Base-by-base conservation (phyloP, 2,113 vertebrate species). In the Ceyx cyanopectus region DNA sequence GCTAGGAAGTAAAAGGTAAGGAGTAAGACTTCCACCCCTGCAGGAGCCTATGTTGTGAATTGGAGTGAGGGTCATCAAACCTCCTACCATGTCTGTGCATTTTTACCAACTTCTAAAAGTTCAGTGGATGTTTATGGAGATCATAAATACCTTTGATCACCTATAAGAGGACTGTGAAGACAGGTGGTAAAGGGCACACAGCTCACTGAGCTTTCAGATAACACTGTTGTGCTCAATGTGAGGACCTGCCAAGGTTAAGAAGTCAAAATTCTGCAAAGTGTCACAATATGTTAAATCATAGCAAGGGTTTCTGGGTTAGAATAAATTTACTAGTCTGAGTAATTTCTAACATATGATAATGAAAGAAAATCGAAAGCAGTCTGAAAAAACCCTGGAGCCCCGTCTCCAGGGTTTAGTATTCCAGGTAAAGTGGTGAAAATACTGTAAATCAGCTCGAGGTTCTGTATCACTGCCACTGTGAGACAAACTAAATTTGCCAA, bases 401-500 rank as follows among this genome's bases (percentile, higher is more conserved):
- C 8, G 6, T 14, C 20, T 60, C 12, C 26, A 62, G 16, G 4
- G 16, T 74, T 86, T 85, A 90, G 32, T 77, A 85, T 88, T 85
- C 32, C 78, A 86, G 67, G 50, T 58, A 72, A 84, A 95, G 85
- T 53, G 75, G 24, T 61, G 56, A 93, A 92, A 93, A 85, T 34
- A 74, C 56, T 43, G 84, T 80, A 83, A 85, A 86, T 61, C 37
- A 61, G 86, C 30, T 61, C 65, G 10, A 29, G 24, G 85, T 89
- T 68, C 75, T 67, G 32, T 82, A 78, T n/a, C 62, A 45, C 41
- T 81, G 67, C 78, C 78, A 76, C 85, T 50, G 78, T 43, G 65
- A 94, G 85, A 94, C 75, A 93, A 92, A 34, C 67, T 81, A 66
- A 85, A 87, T 80, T 58, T 85, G 86, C 78, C 57, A 87, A 91